Evolutionary conservation across 2,797 vertebrate genomes (phyloP).

Genomic region (Chelonia mydas): DNA sequence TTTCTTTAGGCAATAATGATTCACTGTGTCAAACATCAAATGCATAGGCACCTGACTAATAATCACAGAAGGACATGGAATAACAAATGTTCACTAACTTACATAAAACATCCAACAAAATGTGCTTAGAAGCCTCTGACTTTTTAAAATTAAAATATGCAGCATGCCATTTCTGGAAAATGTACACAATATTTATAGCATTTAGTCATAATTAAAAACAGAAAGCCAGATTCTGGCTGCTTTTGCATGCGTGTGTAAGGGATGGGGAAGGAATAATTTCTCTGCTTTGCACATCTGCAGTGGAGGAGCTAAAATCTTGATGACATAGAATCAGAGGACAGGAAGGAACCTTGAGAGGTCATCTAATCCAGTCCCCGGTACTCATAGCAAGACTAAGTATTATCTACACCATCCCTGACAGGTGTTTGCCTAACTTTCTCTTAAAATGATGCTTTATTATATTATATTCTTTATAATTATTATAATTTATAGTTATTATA

Average conservation of each 20-base stretch:
- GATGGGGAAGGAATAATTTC: conserved; percentile 10
- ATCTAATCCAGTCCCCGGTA: too few species aligned
- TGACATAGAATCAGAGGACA: background rate
- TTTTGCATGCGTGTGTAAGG: background rate
- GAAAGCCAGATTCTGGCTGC: conserved; percentile 61
- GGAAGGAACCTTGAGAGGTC: too few species aligned
- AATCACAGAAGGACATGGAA: background rate
- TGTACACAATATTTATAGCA: conserved; percentile 45
- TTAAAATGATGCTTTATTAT: too few species aligned
- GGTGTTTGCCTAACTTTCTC: too few species aligned
- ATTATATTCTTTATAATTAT: too few species aligned
- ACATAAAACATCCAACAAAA: background rate
- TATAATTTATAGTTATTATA: too few species aligned
- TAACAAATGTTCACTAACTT: background rate
- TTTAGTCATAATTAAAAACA: conserved; percentile 69
- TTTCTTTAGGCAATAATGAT: background rate
- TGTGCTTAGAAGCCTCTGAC: conserved; percentile 5
- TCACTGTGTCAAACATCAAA: background rate
- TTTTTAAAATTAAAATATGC: conserved; percentile 53
- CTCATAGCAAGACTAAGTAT: too few species aligned
- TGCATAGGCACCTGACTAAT: background rate
- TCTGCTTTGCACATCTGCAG: conserved; percentile 5
- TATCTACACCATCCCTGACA: too few species aligned
- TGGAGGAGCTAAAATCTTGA: background rate
- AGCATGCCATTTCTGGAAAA: conserved; percentile 55